Percentiles rank a stretch among this genome's conserved stretches.
Evolutionary conservation across 2,113 vertebrate species (phyloP).

Genomic region (Plecotus auritus): DNA sequence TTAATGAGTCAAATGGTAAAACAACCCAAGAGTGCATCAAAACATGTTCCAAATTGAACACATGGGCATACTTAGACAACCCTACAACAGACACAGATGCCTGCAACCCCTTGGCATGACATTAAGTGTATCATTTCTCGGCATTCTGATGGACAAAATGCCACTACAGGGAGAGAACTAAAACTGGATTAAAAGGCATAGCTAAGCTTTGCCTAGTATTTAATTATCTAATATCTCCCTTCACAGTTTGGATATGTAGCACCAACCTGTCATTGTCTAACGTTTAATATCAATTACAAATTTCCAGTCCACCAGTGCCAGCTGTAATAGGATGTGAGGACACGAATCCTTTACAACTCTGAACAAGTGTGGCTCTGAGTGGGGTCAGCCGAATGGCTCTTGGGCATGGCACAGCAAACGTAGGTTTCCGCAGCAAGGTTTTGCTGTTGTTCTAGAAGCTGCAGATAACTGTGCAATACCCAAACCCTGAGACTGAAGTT

Average conservation of each 20-base stretch:
- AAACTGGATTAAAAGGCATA: not conserved
- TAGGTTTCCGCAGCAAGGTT: not conserved
- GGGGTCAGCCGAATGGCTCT: not conserved
- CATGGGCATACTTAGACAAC: not conserved
- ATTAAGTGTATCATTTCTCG: not conserved
- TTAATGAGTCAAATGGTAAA: not conserved
- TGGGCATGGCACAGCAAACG: not conserved
- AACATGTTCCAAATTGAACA: not conserved
- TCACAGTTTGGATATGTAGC: not conserved
- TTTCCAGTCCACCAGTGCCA: not conserved
- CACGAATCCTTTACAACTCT: not conserved
- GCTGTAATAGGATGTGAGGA: not conserved
- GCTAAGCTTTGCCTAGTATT: not conserved
- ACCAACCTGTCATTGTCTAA: not conserved
- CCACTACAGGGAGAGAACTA: not conserved
- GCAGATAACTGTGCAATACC: not conserved
- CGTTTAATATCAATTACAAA: not conserved
- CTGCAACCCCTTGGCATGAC: not conserved
- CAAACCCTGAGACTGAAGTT: not conserved
- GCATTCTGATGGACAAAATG: not conserved
- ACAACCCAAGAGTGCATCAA: not conserved
- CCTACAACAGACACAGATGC: not conserved
- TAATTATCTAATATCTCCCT: not conserved
- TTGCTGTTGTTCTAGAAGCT: not conserved
- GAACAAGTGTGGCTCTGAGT: not conserved